A percentile compares a stretch with the other conserved stretches of the same genome.
phyloP scores from a whole-genome alignment of 2,113 vertebrate genomes.

The Grammomys surdaster region DNA sequence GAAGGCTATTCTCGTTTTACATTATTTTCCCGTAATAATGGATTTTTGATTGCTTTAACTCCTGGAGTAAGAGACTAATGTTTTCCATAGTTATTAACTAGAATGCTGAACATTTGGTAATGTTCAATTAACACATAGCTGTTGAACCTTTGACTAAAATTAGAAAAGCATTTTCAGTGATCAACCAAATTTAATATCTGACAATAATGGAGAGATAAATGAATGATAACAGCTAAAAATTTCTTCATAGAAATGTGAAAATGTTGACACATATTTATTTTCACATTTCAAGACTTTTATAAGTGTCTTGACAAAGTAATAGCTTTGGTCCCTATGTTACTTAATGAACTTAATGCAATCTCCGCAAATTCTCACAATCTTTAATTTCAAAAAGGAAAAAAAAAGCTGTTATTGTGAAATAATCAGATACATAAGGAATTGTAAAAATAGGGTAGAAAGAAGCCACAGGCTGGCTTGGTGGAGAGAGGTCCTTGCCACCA shows the following conservation, averaged over 20 bases:
- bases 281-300: neutral
- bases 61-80: neutral
- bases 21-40: neutral
- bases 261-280: neutral
- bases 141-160: conserved; percentile 1
- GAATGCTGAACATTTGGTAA: neutral
- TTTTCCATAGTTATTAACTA: neutral
- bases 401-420: neutral
- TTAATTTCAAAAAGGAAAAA: neutral
- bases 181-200: neutral
- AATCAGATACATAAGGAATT: neutral
- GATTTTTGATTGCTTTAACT: neutral
- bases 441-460: neutral
- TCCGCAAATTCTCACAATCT: neutral
- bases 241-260: neutral
- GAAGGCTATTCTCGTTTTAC: neutral
- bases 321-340: neutral
- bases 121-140: neutral
- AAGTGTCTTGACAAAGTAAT: neutral
- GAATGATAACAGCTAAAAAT: neutral
- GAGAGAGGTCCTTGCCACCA: neutral
- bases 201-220: neutral
- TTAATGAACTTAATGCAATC: neutral
- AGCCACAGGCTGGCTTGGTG: neutral
- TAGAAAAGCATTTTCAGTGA: neutral